phyloP scores from a whole-genome alignment of 2,113 vertebrate species.

The Orientallactaga bullata region DNA sequence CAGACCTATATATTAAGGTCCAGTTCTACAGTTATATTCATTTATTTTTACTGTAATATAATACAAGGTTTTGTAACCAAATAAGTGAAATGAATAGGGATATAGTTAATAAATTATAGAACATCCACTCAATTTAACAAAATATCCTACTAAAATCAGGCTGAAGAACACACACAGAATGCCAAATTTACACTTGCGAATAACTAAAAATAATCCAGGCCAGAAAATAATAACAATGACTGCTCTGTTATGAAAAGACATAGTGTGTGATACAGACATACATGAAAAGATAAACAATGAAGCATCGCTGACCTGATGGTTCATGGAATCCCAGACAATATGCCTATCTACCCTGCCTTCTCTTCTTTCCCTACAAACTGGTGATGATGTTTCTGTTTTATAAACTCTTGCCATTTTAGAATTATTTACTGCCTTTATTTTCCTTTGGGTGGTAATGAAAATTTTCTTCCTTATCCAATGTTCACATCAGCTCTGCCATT shows the following conservation, averaged over 20 bases:
- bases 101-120: background rate
- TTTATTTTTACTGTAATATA: background rate
- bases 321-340: background rate
- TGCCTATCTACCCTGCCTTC: background rate
- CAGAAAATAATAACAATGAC: background rate
- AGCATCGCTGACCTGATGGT: background rate
- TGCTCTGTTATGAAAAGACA: background rate
- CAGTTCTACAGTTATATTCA: background rate
- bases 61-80: background rate
- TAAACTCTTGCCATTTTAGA: background rate
- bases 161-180: background rate
- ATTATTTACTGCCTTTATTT: background rate
- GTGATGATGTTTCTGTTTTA: background rate
- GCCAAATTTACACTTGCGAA: background rate
- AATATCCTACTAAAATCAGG: background rate
- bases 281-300: background rate
- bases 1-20: background rate
- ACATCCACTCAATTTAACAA: background rate
- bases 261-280: background rate
- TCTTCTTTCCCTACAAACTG: background rate
- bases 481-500: background rate
- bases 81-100: background rate
- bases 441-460: background rate
- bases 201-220: background rate
- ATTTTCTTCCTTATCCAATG: background rate